These are phyloP conservation scores for Tapirus terrestris DNA, from an alignment of 2,113 vertebrate genomes.

Conservation along the genomic window DNA sequence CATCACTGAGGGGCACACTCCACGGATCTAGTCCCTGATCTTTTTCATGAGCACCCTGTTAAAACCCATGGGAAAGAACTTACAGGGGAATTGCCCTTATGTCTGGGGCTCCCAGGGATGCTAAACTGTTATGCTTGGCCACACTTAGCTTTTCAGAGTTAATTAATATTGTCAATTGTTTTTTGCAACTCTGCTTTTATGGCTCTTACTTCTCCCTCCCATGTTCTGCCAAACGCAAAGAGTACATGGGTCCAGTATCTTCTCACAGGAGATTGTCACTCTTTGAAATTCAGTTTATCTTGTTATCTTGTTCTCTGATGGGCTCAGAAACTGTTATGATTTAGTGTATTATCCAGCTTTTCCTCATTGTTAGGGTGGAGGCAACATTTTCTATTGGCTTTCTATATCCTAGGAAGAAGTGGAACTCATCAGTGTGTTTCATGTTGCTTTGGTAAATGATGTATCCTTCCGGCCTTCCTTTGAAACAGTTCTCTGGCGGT, in stretches of 20 bases:
- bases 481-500: not conserved
- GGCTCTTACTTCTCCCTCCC: not conserved
- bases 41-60: not conserved
- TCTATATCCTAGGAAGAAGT: not conserved
- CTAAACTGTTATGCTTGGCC: not conserved
- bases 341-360: not conserved
- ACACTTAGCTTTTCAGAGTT: not conserved
- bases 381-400: not conserved
- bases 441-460: not conserved
- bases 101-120: not conserved
- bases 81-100: not conserved
- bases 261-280: not conserved
- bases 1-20: not conserved
- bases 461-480: not conserved
- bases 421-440: not conserved
- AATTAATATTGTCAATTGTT: not conserved
- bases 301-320: not conserved
- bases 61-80: not conserved
- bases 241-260: not conserved
- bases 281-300: conserved; percentile 15
- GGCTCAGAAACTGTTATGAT: not conserved
- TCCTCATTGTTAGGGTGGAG: not conserved
- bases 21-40: not conserved
- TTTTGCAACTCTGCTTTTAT: not conserved
- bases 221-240: not conserved